These are phyloP conservation scores for Petroica traversi DNA, from an alignment of 2,113 vertebrate genomes.

Conservation along the genomic window DNA sequence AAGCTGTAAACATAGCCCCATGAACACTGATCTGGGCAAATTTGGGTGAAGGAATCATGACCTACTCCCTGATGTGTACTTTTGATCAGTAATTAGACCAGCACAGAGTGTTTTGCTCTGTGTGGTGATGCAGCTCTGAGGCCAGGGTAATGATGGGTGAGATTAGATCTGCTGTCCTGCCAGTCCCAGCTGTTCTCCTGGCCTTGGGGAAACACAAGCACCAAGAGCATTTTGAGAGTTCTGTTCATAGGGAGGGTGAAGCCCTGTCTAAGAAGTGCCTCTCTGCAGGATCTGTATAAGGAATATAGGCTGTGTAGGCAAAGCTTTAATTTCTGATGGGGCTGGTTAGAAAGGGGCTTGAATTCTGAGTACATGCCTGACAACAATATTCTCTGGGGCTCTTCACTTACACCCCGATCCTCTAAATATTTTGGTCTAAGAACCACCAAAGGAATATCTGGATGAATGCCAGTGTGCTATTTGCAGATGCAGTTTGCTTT, in stretches of 20 bases:
- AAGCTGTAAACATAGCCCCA: background rate
- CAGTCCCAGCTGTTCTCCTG: background rate
- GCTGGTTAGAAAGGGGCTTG: background rate
- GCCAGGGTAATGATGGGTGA: background rate
- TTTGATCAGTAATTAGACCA: background rate
- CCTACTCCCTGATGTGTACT: background rate
- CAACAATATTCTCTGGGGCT: background rate
- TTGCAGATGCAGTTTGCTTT: background rate
- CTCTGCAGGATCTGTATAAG: background rate
- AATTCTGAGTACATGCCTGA: background rate
- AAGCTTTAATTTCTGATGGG: background rate
- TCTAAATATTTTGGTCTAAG: background rate
- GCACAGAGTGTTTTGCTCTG: background rate
- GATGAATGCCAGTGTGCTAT: background rate
- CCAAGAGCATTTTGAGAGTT: background rate
- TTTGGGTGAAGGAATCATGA: background rate
- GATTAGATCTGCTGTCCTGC: background rate
- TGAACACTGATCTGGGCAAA: background rate
- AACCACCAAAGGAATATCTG: background rate
- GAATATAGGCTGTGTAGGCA: background rate
- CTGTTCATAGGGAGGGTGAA: background rate
- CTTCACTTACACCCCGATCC: rapidly evolving
- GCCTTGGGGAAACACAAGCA: background rate
- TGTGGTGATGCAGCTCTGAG: background rate
- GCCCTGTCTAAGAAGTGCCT: background rate